Evolutionary conservation across 2,888 invertebrate genomes (phyloP).

Genomic region (Odontomyia ornata): DNA sequence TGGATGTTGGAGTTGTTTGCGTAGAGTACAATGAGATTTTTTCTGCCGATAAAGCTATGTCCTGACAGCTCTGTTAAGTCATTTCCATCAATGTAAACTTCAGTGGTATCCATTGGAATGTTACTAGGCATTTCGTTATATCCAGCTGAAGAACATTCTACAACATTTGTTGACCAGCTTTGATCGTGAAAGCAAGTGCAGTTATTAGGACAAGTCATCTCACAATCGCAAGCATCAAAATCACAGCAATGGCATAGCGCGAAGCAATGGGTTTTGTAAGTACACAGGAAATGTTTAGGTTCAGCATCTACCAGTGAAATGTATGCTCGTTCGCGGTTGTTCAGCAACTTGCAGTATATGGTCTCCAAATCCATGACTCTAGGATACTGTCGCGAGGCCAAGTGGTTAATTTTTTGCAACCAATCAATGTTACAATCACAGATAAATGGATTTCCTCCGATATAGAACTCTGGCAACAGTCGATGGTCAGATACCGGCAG

Average conservation of each 20-base stretch:
- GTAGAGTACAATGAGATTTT: slow-evolving; percentile 86
- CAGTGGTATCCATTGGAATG: slow-evolving; percentile 95
- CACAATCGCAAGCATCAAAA: slow-evolving; percentile 96
- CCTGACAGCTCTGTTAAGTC: slow-evolving; percentile 86
- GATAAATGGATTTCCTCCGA: slow-evolving; percentile 92
- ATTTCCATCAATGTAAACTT: slow-evolving; percentile 93
- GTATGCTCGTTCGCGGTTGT: slow-evolving; percentile 84
- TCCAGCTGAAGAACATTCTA: slow-evolving; percentile 85
- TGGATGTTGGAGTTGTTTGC: slow-evolving; percentile 89
- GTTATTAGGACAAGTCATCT: slow-evolving; percentile 93
- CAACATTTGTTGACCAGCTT: slow-evolving; percentile 91
- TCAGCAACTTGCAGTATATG: slow-evolving; percentile 86
- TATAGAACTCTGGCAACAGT: slow-evolving; percentile 87
- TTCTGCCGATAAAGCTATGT: slow-evolving; percentile 90
- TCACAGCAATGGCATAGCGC: slow-evolving; percentile 95
- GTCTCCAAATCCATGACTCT: slow-evolving; percentile 89
- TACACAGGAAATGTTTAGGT: slow-evolving; percentile 89
- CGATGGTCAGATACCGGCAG: slow-evolving; percentile 80
- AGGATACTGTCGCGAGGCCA: slow-evolving; percentile 86
- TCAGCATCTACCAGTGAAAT: slow-evolving; percentile 88
- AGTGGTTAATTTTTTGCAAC: slow-evolving; percentile 90
- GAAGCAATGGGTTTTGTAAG: slow-evolving; percentile 92
- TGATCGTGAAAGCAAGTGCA: slow-evolving; percentile 96
- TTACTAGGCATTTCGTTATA: slow-evolving; percentile 85
- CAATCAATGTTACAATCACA: slow-evolving; percentile 97